Evolutionary conservation across 2,113 vertebrate genomes (phyloP).

Genomic region (Addax nasomaculatus): DNA sequence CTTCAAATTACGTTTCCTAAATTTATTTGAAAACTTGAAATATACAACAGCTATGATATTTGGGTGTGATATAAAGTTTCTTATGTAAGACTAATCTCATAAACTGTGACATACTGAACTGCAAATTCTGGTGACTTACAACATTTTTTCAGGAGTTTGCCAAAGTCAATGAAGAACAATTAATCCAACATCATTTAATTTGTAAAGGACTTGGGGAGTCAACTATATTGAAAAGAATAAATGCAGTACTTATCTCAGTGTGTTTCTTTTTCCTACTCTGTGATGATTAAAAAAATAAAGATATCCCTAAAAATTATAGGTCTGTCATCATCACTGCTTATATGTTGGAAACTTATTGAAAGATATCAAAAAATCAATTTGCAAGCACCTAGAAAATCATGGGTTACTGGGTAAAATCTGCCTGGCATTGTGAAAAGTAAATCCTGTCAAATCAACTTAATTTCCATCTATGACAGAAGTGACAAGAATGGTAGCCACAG

Average conservation of each 20-base stretch:
- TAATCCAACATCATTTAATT: neutral
- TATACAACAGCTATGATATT: neutral
- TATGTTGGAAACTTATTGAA: conserved; percentile 7
- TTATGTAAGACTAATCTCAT: neutral
- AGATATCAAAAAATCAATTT: conserved; percentile 47
- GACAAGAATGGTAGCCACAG: conserved; percentile 2
- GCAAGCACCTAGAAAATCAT: conserved; percentile 39
- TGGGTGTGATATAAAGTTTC: neutral
- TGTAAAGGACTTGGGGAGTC: neutral
- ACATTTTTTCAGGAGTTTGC: neutral
- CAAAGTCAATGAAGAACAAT: neutral
- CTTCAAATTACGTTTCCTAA: conserved; percentile 33
- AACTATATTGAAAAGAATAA: neutral
- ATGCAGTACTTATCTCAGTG: neutral
- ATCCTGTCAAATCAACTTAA: conserved; percentile 43
- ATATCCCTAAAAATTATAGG: conserved; percentile 29
- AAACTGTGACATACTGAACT: neutral
- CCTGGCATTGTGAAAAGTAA: conserved; percentile 38
- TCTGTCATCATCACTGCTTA: conserved; percentile 17
- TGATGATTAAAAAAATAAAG: neutral
- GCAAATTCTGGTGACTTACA: neutral
- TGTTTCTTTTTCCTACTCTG: neutral
- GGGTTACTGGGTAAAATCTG: conserved; percentile 14
- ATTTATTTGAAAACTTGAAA: conserved; percentile 32
- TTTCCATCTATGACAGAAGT: conserved; percentile 9